A percentile compares a stretch with the other conserved stretches of the same genome.
Conservation (phyloP, 2,113 vertebrate genomes). For the Andinoacara biseriatus region DNA sequence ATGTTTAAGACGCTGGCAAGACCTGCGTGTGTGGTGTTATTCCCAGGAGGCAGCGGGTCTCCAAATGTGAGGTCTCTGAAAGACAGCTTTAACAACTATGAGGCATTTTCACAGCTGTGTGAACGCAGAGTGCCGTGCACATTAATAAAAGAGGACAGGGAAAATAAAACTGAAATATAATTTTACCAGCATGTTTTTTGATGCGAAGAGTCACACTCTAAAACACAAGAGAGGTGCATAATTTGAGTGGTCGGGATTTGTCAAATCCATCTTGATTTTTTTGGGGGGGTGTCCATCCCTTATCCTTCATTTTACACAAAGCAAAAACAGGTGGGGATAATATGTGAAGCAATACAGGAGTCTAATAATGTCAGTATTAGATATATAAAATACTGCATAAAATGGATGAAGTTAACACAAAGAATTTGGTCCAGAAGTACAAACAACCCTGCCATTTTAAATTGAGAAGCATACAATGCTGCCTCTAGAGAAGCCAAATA, state of each 20-base stretch:
- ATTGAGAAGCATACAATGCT: constrained; percentile 48
- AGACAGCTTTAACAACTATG: neutral
- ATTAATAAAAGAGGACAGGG: neutral
- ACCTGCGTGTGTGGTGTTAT: constrained; percentile 36
- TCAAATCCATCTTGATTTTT: neutral
- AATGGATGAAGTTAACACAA: neutral
- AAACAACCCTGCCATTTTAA: constrained; percentile 48
- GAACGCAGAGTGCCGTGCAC: neutral
- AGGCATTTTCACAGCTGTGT: neutral
- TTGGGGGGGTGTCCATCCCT: neutral
- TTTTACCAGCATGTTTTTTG: neutral
- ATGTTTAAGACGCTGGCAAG: constrained; percentile 49
- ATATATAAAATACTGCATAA: neutral
- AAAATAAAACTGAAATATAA: neutral
- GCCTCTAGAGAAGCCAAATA: constrained; percentile 53
- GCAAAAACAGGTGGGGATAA: neutral
- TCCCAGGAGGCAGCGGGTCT: neutral
- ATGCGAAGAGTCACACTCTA: neutral
- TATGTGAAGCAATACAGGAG: neutral
- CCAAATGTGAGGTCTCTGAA: neutral
- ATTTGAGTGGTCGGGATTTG: neutral
- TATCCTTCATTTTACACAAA: neutral
- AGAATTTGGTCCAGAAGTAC: constrained; percentile 18
- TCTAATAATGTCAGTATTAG: neutral
- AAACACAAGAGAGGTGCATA: neutral